Evolutionary conservation across 2,797 vertebrate genomes (phyloP), one percentile per base, ranked within the genome.

Genomic region (Cryptoprocta ferox): DNA sequence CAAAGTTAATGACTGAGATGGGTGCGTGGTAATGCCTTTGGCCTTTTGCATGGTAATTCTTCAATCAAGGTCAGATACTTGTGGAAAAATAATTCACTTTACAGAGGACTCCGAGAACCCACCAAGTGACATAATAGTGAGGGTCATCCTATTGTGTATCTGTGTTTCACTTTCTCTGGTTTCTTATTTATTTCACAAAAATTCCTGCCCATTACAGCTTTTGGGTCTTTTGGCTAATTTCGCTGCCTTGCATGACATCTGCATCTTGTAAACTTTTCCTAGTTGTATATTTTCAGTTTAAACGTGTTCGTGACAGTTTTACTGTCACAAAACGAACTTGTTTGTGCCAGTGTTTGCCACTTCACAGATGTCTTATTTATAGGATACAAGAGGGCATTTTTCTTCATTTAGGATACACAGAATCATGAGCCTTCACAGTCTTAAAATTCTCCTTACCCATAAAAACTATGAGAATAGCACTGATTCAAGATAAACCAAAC

Each of bases 251-350:
- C 87, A 91, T 93, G 96, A 97, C 97, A 97, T 97, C 82, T 97
- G 87, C 37, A 48, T 91, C 94, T 95, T 93, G 86, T 98, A 95
- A 98, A 96, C 95, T 70, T 97, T 98, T 97, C 97, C 96, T 96
- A 90, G 82, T 84, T 97, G 95, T 96, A 66, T 95, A 95, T 97
- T 97, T 97, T 95, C 95, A 73, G 78, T 96, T 95, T 86, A 96
- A 97, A 97, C 26, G 6, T 97, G 89, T 97, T 90, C 39, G 12
- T 97, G 97, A 98, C 97, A 97, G 97, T 95, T 98, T 98, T 96
- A 97, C 89, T 92, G 71, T 96, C 89, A 93, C 26, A 93, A 95
- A 94, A 95, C 96, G 76, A 96, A 89, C 81, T 97, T 98, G 94
- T 97, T 97, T 97, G 56, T 97, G 81, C 48, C 91, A 96, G 61